Evolutionary conservation across 1,140 invertebrate species (phyloP).

Genomic region (Ceratosolen fusciceps): DNA sequence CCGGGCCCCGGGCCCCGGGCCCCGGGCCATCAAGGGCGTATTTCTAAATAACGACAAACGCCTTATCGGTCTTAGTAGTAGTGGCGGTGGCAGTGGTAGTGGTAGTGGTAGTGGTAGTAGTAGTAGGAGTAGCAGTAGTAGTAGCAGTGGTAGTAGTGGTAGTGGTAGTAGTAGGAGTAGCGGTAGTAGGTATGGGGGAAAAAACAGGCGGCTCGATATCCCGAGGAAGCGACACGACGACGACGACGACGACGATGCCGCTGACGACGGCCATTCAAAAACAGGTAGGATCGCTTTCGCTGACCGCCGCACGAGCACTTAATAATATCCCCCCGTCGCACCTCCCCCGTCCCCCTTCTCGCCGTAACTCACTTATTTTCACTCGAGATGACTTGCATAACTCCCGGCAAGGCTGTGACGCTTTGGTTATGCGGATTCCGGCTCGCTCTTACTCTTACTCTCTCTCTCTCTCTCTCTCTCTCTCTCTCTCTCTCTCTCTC

Average conservation of each 20-base stretch:
- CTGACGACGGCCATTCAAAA: slow-evolving; percentile 56
- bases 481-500: slow-evolving; percentile 3
- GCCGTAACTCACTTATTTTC: not conserved
- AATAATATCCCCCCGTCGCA: not conserved
- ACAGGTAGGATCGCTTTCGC: slow-evolving; percentile 64
- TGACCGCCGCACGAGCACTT: slow-evolving; percentile 54
- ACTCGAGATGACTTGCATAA: slow-evolving; percentile 61
- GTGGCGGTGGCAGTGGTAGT: too few relatives aligned
- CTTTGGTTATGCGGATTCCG: slow-evolving; percentile 43
- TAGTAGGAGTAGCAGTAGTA: too few relatives aligned
- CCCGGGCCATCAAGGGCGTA: not conserved
- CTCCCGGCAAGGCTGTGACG: slow-evolving; percentile 52
- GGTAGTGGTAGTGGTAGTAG: too few relatives aligned
- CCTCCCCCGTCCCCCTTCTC: not conserved
- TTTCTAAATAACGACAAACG: not conserved
- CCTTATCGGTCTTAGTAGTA: too few relatives aligned
- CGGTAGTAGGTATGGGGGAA: not conserved
- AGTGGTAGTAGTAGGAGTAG: too few relatives aligned
- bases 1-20: not conserved
- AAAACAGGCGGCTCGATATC: not conserved
- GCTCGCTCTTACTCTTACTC: slow-evolving; percentile 48
- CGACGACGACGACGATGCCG: too few relatives aligned
- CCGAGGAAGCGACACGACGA: not conserved
- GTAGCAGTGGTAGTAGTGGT: too few relatives aligned
- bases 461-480: not conserved